Evolutionary conservation across 2,797 vertebrate species (phyloP).

Genomic region (Tachyglossus aculeatus): DNA sequence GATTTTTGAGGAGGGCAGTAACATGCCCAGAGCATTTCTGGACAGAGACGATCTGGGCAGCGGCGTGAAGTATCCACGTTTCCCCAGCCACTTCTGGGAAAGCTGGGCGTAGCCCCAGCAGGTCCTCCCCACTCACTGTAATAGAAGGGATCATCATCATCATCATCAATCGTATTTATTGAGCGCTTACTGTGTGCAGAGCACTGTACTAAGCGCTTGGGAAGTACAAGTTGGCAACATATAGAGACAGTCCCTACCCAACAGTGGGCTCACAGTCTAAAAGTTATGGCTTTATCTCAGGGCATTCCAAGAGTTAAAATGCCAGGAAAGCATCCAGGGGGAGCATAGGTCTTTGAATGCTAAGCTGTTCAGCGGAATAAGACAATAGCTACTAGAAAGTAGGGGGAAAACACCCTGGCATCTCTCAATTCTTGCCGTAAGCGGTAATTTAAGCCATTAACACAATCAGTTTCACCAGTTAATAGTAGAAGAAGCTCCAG

Average conservation of each 20-base stretch:
- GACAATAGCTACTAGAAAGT: background rate
- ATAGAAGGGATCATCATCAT: too few relatives aligned
- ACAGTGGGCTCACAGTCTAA: too few relatives aligned
- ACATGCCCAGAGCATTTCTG: too few relatives aligned
- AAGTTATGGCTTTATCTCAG: background rate
- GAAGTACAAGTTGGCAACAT: too few relatives aligned
- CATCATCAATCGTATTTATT: too few relatives aligned
- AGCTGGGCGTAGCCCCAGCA: background rate
- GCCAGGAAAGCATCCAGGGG: conserved; percentile 12
- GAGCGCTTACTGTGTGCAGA: too few relatives aligned
- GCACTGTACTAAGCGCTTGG: too few relatives aligned
- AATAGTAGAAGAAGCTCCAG: conserved; percentile 49
- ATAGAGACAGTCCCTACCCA: too few relatives aligned
- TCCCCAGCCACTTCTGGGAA: background rate
- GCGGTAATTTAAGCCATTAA: conserved; percentile 10
- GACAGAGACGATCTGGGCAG: too few relatives aligned
- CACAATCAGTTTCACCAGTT: conserved; percentile 28
- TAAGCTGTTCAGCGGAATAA: conserved; percentile 18
- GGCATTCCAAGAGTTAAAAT: conserved; percentile 14
- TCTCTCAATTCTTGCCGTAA: background rate
- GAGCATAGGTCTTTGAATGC: background rate
- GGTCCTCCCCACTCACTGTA: background rate
- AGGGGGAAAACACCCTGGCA: background rate
- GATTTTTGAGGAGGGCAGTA: too few relatives aligned
- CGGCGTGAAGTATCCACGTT: too few relatives aligned